Evolutionary conservation across 2,113 vertebrate species (phyloP).

Genomic region (Planiliza haematocheilus): DNA sequence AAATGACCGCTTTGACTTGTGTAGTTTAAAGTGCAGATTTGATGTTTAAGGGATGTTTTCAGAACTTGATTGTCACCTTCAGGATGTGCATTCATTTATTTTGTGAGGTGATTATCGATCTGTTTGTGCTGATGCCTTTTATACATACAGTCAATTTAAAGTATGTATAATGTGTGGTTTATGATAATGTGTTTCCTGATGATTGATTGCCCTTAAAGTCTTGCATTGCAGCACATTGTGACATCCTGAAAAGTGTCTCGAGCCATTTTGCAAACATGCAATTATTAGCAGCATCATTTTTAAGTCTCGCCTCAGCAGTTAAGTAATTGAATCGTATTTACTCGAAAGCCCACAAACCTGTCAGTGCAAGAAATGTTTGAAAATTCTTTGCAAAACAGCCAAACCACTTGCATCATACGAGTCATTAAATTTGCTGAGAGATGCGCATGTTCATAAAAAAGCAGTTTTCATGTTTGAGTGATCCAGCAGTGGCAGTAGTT

Average conservation of each 20-base stretch:
- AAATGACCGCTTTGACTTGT: too few species aligned
- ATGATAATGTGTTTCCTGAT: conserved; percentile 28
- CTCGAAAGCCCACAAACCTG: conserved; percentile 51
- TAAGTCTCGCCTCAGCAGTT: conserved; percentile 43
- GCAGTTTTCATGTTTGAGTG: conserved; percentile 52
- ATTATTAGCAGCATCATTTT: conserved; percentile 53
- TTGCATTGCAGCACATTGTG: conserved; percentile 25
- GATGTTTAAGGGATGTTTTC: conserved; percentile 12
- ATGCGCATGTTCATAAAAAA: conserved; percentile 4
- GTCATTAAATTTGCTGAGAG: conserved; percentile 53
- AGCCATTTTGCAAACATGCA: conserved; percentile 57
- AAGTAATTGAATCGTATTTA: conserved; percentile 47
- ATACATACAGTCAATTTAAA: conserved; percentile 6
- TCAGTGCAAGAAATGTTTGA: conserved; percentile 42
- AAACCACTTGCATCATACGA: conserved; percentile 60
- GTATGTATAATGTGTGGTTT: conserved; percentile 30
- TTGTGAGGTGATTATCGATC: conserved; percentile 30
- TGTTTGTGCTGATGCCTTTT: conserved; percentile 7
- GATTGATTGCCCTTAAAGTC: conserved; percentile 42
- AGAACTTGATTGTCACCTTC: conserved; percentile 14
- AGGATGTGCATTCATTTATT: conserved; percentile 5
- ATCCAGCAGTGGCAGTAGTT: conserved; percentile 20
- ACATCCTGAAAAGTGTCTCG: conserved; percentile 56
- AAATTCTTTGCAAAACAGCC: conserved; percentile 45
- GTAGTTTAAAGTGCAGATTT: neutral